Evolutionary conservation across 2,888 invertebrate species (phyloP).

Genomic region (Seira sanloemensis): DNA sequence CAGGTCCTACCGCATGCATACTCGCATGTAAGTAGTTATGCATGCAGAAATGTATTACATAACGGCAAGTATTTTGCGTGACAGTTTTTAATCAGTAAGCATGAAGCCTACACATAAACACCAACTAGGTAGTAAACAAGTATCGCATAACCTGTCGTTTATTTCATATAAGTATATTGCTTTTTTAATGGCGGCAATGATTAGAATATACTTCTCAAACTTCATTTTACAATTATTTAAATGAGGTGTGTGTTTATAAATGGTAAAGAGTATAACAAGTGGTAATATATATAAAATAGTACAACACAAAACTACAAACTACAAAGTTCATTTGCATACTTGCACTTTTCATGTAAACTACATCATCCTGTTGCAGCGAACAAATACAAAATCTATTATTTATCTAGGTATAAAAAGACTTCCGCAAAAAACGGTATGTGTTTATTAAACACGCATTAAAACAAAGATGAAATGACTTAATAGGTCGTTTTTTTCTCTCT

Average conservation of each 20-base stretch:
- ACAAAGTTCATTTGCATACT: neutral
- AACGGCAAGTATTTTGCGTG: neutral
- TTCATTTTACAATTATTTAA: neutral
- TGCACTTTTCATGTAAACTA: neutral
- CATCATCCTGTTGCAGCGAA: neutral
- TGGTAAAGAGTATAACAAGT: neutral
- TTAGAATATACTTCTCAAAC: conserved; percentile 32
- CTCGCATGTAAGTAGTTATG: too few relatives aligned
- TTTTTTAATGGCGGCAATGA: conserved; percentile 28
- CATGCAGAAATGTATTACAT: too few relatives aligned
- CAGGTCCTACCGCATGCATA: too few relatives aligned
- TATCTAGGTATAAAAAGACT: neutral
- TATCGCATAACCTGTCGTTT: neutral
- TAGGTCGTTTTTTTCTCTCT: too few relatives aligned
- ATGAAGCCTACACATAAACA: neutral
- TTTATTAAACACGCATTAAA: neutral
- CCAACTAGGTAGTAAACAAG: neutral
- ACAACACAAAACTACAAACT: neutral
- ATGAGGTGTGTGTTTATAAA: conserved; percentile 1
- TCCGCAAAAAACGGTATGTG: neutral
- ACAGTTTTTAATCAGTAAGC: neutral
- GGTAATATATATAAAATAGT: neutral
- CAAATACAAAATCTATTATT: neutral
- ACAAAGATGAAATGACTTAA: neutral
- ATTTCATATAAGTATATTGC: neutral